phyloP scores from a whole-genome alignment of 1,140 invertebrate species.

The Zophobas atratus region DNA sequence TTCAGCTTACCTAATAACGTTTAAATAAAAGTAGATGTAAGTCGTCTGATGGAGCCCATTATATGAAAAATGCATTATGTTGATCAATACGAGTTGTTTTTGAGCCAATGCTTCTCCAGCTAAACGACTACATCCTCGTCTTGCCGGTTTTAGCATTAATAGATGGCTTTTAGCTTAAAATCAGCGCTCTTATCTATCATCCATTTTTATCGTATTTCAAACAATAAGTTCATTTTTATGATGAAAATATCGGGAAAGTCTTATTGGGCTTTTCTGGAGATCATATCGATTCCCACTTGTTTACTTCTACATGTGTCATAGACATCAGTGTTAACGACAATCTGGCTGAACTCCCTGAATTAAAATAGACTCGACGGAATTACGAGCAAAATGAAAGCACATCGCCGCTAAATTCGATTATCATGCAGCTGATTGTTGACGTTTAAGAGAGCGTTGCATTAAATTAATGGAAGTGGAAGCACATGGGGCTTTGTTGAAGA shows the following conservation, averaged over 20 bases:
- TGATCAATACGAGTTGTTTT: too few species aligned
- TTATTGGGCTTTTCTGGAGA: neutral
- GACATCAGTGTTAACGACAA: neutral
- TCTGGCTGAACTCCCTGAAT: neutral
- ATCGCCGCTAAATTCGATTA: slow-evolving; percentile 19
- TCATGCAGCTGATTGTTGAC: slow-evolving; percentile 10
- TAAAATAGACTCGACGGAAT: slow-evolving; percentile 18
- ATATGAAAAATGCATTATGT: too few species aligned
- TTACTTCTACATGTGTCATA: slow-evolving; percentile 28
- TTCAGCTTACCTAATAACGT: too few species aligned
- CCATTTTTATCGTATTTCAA: slow-evolving; percentile 19
- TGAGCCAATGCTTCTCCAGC: too few species aligned
- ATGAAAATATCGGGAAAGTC: slow-evolving; percentile 8
- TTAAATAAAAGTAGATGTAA: too few species aligned
- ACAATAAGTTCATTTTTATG: slow-evolving; percentile 6
- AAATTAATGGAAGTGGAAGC: slow-evolving; percentile 10
- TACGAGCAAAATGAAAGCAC: slow-evolving; percentile 25
- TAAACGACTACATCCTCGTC: neutral
- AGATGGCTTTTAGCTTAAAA: slow-evolving; percentile 8
- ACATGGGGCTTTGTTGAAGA: slow-evolving; percentile 1
- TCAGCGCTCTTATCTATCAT: slow-evolving; percentile 14
- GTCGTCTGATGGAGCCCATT: too few species aligned
- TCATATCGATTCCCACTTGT: slow-evolving; percentile 29
- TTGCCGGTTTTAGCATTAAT: slow-evolving; percentile 9
- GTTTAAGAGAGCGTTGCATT: slow-evolving; percentile 18